Conservation (phyloP, 2,113 vertebrate species). For the Aythya baeri region DNA sequence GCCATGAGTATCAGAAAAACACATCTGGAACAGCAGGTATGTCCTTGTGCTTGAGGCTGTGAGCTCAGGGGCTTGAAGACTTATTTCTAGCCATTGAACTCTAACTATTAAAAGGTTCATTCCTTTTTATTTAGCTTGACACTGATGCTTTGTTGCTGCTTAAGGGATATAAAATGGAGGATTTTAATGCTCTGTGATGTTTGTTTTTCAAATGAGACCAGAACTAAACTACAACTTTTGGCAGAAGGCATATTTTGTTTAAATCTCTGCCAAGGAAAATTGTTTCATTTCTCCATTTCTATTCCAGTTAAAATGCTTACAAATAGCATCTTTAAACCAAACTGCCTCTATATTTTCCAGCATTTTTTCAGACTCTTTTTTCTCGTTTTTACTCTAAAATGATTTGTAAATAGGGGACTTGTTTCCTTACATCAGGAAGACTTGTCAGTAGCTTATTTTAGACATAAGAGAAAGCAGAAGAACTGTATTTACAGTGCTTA, state of each 20-base stretch:
- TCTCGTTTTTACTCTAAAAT: background rate
- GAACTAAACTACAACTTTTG: constrained; percentile 22
- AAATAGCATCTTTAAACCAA: background rate
- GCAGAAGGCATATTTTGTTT: background rate
- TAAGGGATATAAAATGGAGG: background rate
- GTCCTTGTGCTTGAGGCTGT: background rate
- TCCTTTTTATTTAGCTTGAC: background rate
- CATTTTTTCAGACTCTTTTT: background rate
- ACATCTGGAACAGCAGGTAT: background rate
- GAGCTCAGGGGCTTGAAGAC: background rate
- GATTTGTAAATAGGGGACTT: background rate
- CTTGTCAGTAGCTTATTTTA: background rate
- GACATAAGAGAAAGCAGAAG: background rate
- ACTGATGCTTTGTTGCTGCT: background rate
- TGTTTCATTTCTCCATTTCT: background rate
- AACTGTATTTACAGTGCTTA: background rate
- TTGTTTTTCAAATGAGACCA: constrained; percentile 38
- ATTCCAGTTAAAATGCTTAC: background rate
- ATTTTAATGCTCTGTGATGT: background rate
- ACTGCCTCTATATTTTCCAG: background rate
- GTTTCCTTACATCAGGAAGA: background rate
- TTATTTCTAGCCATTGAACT: background rate
- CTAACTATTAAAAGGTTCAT: background rate
- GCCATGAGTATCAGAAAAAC: background rate
- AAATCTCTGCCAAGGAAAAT: background rate